These are phyloP conservation scores for Halcyon malimbica DNA, from an alignment of 2,113 vertebrate species.

Conservation along the genomic window DNA sequence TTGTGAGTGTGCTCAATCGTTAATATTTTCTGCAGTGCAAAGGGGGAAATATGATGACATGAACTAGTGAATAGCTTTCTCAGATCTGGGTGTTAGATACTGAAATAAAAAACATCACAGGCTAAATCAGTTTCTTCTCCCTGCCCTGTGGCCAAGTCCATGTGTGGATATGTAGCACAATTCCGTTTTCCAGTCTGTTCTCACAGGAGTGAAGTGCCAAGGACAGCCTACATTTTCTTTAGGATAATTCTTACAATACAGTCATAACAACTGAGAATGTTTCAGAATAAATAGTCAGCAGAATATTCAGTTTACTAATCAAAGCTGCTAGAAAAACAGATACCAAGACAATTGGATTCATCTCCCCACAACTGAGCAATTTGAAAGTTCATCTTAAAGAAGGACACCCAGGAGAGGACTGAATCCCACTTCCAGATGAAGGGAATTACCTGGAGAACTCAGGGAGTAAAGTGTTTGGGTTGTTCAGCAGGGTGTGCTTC, in stretches of 20 bases:
- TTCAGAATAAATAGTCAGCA: neutral
- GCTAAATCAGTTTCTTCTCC: neutral
- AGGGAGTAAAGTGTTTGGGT: constrained; percentile 58
- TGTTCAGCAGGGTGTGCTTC: constrained; percentile 67
- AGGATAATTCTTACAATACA: neutral
- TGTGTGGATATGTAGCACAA: neutral
- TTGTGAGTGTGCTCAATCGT: neutral
- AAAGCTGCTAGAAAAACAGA: neutral
- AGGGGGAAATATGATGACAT: neutral
- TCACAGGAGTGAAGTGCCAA: neutral
- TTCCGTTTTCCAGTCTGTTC: neutral
- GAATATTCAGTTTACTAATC: neutral
- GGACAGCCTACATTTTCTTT: neutral
- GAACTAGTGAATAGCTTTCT: neutral
- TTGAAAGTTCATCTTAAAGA: neutral
- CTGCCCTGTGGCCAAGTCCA: neutral
- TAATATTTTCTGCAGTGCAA: neutral
- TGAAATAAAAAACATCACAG: neutral
- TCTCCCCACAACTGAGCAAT: neutral
- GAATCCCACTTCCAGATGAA: neutral
- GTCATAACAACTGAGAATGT: neutral
- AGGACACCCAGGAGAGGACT: neutral
- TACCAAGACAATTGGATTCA: neutral
- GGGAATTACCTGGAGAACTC: constrained; percentile 73
- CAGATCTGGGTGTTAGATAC: neutral